Base-by-base conservation (phyloP, 2,113 vertebrate species). In the Lipotes vexillifer region DNA sequence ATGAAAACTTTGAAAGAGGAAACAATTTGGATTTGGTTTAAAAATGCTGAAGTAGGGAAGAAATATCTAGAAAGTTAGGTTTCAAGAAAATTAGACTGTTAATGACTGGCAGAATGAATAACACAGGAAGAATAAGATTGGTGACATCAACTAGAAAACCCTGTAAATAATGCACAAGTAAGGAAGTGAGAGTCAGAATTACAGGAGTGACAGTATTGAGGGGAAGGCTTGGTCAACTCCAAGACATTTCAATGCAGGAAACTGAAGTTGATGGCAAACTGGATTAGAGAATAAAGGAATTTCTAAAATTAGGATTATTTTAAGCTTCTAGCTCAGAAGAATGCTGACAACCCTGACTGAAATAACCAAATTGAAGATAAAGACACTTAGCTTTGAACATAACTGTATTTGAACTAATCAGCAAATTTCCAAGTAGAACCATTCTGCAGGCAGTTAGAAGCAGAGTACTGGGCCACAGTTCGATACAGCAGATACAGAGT, bases 11-110 rank as follows among this genome's bases (percentile, higher is more conserved):
- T 59, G 9, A 59, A 82, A 74, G 49, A 78, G 66, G 27, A 74
- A 91, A 68, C 36, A 80, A 71, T 57, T 20, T 75, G 33, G 36
- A 83, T 88, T 88, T 72, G 82, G 59, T 29, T 91, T 94, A 83
- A 78, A 89, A 90, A 55, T 17, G 81, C 71, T 93, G 36, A 88
- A 49, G 15, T 27, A 59, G 27, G 33, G 38, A 36, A 49, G 29
- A 72, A 78, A 86, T 83, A 87, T 63, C 82, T 77, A 91, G 14
- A 78, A 89, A 93, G 18, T 41, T 20, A 38, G 31, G 49, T 65
- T 72, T 74, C 75, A 59, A 81, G 52, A 91, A 44, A 52, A 59
- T 29, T 27, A 71, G 36, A 90, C n/a, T 18, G 25, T 59, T 77
- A 69, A 33, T 61, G 66, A 88, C n/a, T 27, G 2, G 29, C 13